These are phyloP conservation scores for Condylura cristata DNA, from an alignment of 2,113 vertebrate species.

Conservation along the genomic window DNA sequence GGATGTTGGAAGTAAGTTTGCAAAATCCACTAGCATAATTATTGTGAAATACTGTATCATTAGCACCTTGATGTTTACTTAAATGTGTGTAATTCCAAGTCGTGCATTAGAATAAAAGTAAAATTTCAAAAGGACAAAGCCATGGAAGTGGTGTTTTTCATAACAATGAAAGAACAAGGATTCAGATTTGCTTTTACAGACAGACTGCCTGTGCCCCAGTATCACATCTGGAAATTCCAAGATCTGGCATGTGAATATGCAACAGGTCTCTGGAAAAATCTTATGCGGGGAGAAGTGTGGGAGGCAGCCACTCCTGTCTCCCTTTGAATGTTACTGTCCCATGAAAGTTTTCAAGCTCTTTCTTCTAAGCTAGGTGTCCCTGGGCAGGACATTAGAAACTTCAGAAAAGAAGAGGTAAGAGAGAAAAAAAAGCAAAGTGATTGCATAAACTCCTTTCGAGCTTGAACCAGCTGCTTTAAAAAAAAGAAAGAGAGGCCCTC, in stretches of 20 bases:
- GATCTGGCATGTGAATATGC: constrained; percentile 35
- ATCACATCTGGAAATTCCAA: constrained; percentile 61
- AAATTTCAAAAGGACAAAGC: neutral
- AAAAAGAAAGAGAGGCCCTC: too few species aligned
- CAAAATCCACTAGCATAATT: neutral
- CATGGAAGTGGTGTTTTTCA: neutral
- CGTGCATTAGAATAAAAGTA: neutral
- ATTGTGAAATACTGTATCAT: neutral
- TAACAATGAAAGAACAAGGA: neutral
- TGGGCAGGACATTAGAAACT: neutral
- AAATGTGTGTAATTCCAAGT: neutral
- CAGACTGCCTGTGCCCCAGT: neutral
- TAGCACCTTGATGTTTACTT: neutral
- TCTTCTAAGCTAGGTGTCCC: neutral
- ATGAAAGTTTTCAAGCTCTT: constrained; percentile 52
- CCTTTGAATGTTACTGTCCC: constrained; percentile 57
- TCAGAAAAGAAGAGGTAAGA: neutral
- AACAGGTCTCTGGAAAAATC: constrained; percentile 67
- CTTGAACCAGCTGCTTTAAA: neutral
- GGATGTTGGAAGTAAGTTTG: neutral
- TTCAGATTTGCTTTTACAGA: constrained; percentile 39
- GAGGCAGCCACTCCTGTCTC: constrained; percentile 30
- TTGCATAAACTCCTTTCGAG: neutral
- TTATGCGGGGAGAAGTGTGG: constrained; percentile 38
- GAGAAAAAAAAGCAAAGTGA: neutral